These are phyloP conservation scores for Heteromurus nitidus DNA, from an alignment of 2,888 invertebrate species.

Conservation along the genomic window DNA sequence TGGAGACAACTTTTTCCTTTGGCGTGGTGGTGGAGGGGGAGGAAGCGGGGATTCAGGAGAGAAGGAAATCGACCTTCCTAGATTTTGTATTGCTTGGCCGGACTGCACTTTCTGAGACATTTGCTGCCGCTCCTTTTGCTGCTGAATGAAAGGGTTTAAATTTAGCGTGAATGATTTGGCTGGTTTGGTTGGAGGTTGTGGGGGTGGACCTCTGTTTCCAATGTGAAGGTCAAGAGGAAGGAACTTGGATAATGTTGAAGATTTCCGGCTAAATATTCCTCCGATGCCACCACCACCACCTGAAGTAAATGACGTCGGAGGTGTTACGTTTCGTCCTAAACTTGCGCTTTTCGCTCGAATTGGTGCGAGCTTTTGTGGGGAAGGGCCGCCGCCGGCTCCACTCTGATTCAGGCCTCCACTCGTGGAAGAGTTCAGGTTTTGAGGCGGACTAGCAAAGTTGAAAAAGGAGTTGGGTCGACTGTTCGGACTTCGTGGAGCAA, in stretches of 20 bases:
- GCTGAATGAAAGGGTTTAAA: slow-evolving; percentile 38
- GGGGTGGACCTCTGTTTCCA: too few relatives aligned
- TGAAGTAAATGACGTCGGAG: slow-evolving; percentile 26
- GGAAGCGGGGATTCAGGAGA: slow-evolving; percentile 63
- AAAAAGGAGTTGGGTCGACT: slow-evolving; percentile 42
- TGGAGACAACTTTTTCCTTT: slow-evolving; percentile 64
- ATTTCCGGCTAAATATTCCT: slow-evolving; percentile 41
- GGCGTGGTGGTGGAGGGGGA: slow-evolving; percentile 71
- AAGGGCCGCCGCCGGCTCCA: not conserved
- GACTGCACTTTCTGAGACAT: not conserved
- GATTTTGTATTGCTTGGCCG: slow-evolving; percentile 32
- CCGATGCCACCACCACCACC: slow-evolving; percentile 20
- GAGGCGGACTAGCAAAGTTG: slow-evolving; percentile 52
- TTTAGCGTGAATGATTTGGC: slow-evolving; percentile 42
- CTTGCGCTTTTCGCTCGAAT: slow-evolving; percentile 69
- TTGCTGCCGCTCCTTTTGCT: slow-evolving; percentile 20
- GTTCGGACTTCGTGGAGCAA: slow-evolving; percentile 1
- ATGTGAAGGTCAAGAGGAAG: slow-evolving; percentile 59
- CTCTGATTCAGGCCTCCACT: slow-evolving; percentile 32
- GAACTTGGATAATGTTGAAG: slow-evolving; percentile 59
- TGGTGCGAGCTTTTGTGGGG: slow-evolving; percentile 47
- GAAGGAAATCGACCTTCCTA: slow-evolving; percentile 60
- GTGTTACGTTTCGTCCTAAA: slow-evolving; percentile 66
- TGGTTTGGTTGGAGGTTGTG: too few relatives aligned
- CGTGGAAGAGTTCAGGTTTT: slow-evolving; percentile 54